phyloP scores from a whole-genome alignment of 2,797 vertebrate species.

The Gymnoscopelus braueri region DNA sequence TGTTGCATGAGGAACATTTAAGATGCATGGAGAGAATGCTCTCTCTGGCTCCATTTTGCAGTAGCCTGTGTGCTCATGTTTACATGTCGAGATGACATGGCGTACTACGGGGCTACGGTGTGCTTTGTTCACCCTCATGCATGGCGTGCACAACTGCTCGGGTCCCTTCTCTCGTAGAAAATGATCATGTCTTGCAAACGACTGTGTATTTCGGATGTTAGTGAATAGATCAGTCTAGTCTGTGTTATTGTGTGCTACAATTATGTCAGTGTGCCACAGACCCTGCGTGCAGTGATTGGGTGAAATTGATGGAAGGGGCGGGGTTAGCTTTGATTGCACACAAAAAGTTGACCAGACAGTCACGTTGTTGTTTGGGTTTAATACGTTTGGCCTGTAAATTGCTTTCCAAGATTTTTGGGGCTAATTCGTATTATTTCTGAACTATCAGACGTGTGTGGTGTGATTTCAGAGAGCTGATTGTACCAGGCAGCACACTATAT shows the following conservation, averaged over 20 bases:
- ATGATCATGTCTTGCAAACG: conserved; percentile 29
- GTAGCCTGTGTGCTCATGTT: conserved; percentile 63
- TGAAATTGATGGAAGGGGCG: conserved; percentile 86
- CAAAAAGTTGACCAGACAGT: conserved; percentile 70
- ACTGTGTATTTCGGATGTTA: conserved; percentile 20
- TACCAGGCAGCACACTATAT: conserved; percentile 25
- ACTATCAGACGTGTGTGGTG: background rate
- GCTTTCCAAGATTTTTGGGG: conserved; percentile 16
- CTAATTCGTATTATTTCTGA: too few species aligned
- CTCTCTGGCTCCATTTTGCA: conserved; percentile 77
- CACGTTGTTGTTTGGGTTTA: conserved; percentile 73
- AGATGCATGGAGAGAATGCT: conserved; percentile 31
- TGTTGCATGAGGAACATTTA: conserved; percentile 1
- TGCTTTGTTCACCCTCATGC: conserved; percentile 21
- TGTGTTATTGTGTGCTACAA: conserved; percentile 75
- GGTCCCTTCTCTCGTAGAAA: background rate
- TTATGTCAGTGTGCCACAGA: conserved; percentile 83
- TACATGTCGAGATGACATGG: conserved; percentile 75
- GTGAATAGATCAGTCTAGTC: conserved; percentile 57
- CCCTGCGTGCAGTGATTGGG: conserved; percentile 81
- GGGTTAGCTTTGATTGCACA: conserved; percentile 79
- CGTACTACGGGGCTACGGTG: conserved; percentile 36
- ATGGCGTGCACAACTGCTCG: conserved; percentile 12
- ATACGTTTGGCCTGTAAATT: conserved; percentile 57
- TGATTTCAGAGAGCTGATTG: conserved; percentile 35